These are phyloP conservation scores for Lasius fuliginosus DNA, from an alignment of 2,888 invertebrate species.

Conservation along the genomic window DNA sequence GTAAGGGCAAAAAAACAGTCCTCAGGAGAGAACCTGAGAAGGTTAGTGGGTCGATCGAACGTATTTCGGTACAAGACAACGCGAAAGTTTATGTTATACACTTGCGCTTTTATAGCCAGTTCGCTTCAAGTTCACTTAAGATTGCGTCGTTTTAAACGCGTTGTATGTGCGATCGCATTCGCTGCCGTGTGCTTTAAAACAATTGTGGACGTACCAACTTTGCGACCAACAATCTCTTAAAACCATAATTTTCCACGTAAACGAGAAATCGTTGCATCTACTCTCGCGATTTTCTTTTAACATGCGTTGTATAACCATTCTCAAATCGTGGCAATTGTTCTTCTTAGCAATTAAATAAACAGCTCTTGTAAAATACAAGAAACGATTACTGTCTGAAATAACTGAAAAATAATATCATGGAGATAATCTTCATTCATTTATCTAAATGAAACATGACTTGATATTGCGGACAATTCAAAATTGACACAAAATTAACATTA, in stretches of 20 bases:
- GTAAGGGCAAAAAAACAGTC: conserved; percentile 36
- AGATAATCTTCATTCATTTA: not conserved
- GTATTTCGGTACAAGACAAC: conserved; percentile 56
- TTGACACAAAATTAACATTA: not conserved
- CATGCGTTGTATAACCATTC: not conserved
- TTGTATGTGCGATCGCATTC: not conserved
- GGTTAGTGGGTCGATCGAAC: conserved; percentile 64
- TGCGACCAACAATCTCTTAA: conserved; percentile 21
- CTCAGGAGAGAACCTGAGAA: conserved; percentile 51
- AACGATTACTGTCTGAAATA: not conserved
- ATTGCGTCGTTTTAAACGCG: conserved; percentile 36
- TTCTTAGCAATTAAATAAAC: not conserved
- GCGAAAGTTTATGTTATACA: conserved; percentile 57
- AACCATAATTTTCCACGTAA: conserved; percentile 39
- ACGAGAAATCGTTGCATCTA: conserved; percentile 15
- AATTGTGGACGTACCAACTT: conserved; percentile 16
- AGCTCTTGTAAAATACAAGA: not conserved
- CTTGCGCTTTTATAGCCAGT: conserved; percentile 51
- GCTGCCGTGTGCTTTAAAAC: conserved; percentile 19
- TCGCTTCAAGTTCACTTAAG: conserved; percentile 29
- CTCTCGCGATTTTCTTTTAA: not conserved
- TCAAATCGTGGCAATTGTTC: conserved; percentile 6
- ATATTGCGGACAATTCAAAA: too few species aligned
- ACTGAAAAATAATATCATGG: not conserved
- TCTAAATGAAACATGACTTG: not conserved